phyloP scores from a whole-genome alignment of 2,888 invertebrate species.

The Hydropsyche betteni region DNA sequence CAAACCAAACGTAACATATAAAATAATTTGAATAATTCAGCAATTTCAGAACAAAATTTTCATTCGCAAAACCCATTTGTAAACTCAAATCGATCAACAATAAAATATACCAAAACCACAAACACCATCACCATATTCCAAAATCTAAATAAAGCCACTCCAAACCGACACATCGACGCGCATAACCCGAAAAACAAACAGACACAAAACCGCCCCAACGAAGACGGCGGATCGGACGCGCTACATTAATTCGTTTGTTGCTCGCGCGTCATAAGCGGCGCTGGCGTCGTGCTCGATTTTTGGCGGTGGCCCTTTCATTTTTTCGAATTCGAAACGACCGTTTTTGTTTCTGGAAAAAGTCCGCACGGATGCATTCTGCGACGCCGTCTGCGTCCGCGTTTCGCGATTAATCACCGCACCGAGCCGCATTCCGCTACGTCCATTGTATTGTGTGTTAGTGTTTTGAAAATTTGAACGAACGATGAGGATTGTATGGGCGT shows the following conservation, averaged over 20 bases:
- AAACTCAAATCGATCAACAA: no score
- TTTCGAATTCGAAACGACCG: neutral
- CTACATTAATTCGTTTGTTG: conserved; percentile 2
- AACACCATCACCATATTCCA: no score
- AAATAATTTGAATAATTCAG: no score
- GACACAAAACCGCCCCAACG: neutral
- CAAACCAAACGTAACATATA: no score
- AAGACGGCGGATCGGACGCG: neutral
- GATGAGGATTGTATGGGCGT: no score
- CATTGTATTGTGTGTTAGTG: neutral
- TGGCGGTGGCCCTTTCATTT: neutral
- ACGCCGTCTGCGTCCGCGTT: conserved; percentile 22
- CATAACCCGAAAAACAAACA: neutral
- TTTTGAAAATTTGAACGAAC: neutral
- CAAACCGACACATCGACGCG: no score
- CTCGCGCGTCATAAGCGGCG: neutral
- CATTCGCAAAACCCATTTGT: no score
- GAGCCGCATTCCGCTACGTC: neutral
- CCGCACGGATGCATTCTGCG: conserved; percentile 8
- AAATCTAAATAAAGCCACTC: no score
- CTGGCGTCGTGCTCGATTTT: no score
- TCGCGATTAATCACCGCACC: conserved; percentile 25
- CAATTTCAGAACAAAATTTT: no score
- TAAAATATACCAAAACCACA: no score
- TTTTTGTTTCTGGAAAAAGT: neutral